A percentile compares a stretch with the other conserved stretches of the same genome.
phyloP scores from a whole-genome alignment of 2,888 invertebrate species.

The Chaetoderma sp. region DNA sequence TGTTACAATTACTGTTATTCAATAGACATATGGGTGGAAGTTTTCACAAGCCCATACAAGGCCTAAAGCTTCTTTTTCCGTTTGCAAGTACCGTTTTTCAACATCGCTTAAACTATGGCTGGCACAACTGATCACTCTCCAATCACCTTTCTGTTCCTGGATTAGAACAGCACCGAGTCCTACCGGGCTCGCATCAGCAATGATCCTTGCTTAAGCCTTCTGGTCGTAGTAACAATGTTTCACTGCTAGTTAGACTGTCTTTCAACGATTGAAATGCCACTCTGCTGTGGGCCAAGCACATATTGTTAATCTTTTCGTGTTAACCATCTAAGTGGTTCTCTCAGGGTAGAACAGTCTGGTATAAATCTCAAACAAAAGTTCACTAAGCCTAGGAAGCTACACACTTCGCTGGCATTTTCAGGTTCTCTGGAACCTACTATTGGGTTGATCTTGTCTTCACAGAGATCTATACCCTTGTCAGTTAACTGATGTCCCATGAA shows the following conservation, averaged over 20 bases:
- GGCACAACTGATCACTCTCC: too few species aligned
- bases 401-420: not conserved
- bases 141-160: too few species aligned
- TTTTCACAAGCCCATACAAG: too few species aligned
- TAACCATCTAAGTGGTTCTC: not conserved
- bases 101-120: too few species aligned
- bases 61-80: too few species aligned
- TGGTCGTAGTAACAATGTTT: not conserved
- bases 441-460: not conserved
- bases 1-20: too few species aligned
- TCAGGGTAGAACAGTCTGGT: not conserved
- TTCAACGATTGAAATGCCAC: not conserved
- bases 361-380: not conserved
- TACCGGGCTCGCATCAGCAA: not conserved
- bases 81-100: too few species aligned
- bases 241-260: not conserved
- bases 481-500: not conserved
- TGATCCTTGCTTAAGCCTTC: not conserved
- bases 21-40: too few species aligned
- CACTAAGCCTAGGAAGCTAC: not conserved
- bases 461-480: not conserved
- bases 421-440: not conserved
- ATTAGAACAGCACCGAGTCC: too few species aligned
- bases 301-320: not conserved
- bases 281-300: not conserved